A percentile compares a stretch with the other conserved stretches of the same genome.
These are phyloP conservation scores for Apus apus DNA, from an alignment of 2,113 vertebrate species.

Conservation along the genomic window DNA sequence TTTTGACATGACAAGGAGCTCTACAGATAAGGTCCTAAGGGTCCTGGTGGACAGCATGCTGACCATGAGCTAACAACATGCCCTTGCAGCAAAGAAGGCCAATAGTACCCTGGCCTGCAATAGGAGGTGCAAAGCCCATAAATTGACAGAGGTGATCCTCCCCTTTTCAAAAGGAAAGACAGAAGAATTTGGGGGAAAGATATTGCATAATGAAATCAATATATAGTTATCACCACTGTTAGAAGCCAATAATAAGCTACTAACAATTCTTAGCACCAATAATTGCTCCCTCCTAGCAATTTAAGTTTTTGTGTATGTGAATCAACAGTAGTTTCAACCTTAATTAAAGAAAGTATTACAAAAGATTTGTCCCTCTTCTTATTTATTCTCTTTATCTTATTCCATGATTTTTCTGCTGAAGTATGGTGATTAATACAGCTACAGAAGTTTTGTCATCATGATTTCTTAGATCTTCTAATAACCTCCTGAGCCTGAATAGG, in stretches of 20 bases:
- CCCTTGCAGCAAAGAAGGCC: not conserved
- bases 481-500: not conserved
- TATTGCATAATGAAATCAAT: not conserved
- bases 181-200: not conserved
- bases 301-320: not conserved
- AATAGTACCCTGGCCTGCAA: not conserved
- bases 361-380: not conserved
- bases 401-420: not conserved
- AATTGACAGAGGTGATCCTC: not conserved
- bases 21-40: not conserved
- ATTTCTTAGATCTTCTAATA: slow-evolving; percentile 55
- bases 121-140: not conserved
- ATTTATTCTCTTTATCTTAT: slow-evolving; percentile 17
- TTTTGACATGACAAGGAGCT: not conserved
- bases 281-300: not conserved
- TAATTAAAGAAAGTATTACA: slow-evolving; percentile 24
- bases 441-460: not conserved
- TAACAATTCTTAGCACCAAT: too few relatives aligned
- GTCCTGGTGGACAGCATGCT: not conserved
- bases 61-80: not conserved
- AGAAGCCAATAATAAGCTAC: not conserved
- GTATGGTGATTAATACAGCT: not conserved
- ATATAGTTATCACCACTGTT: not conserved
- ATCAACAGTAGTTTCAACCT: not conserved
- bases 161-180: not conserved